These are phyloP conservation scores for Dermolepida albohirtum DNA, from an alignment of 2,888 invertebrate species.

Conservation along the genomic window DNA sequence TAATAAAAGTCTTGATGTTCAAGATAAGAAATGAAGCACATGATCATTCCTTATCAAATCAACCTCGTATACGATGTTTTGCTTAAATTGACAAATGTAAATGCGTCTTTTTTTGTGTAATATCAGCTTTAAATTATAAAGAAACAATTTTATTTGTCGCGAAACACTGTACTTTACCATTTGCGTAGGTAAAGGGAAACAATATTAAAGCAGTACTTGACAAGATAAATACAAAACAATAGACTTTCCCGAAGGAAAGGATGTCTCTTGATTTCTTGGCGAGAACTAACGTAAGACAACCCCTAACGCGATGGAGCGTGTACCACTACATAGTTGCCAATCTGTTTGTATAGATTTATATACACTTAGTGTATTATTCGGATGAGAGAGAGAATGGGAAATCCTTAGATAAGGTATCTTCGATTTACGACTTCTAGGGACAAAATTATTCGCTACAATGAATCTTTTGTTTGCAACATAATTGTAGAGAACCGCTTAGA, in stretches of 20 bases:
- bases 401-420: not conserved
- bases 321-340: too few species aligned
- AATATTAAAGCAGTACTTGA: constrained; percentile 1
- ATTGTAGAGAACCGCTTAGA: not conserved
- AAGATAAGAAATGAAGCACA: too few species aligned
- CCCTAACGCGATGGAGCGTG: too few species aligned
- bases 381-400: not conserved
- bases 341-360: not conserved
- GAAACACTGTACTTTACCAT: not conserved
- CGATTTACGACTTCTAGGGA: not conserved
- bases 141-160: not conserved
- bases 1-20: too few species aligned
- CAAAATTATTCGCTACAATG: not conserved
- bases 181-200: constrained; percentile 1
- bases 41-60: too few species aligned
- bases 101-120: too few species aligned
- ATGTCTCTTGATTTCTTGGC: too few species aligned
- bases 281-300: too few species aligned
- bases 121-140: too few species aligned
- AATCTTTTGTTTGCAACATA: constrained; percentile 7
- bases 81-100: too few species aligned
- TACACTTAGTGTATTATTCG: not conserved
- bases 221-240: constrained; percentile 7
- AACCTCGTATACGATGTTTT: too few species aligned
- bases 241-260: not conserved